Base-by-base conservation (phyloP, 2,797 vertebrate species). In the Micropoecilia bifurca region DNA sequence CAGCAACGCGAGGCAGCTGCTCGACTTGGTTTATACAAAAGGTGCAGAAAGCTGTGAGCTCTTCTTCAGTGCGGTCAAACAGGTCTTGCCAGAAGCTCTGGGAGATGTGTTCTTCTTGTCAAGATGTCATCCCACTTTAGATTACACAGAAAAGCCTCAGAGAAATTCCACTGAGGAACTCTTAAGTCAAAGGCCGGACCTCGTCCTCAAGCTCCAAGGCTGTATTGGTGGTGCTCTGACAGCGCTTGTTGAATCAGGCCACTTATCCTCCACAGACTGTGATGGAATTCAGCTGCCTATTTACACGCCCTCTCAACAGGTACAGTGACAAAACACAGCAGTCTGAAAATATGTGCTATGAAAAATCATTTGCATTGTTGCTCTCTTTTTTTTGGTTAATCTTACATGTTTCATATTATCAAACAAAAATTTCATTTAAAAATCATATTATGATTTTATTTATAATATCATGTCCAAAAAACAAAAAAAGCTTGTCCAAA, bases 291-390 rank as follows among this genome's bases (percentile, higher is more conserved):
- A 86, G 59, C 76, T 97, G 48, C 95, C 96, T 2, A 84, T 97
- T 76, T 93, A 95, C 89, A 97, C 97, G 0, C 90, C 95, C 0
- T 93, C 96, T 36, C 97, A 97, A 85, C 95, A 96, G 96, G 97
- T 97, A 95, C 3, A 4, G 89, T 83, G 6, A 50, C 55, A 10
- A 25, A 68, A 68, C 18, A 13, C 16, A 63, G 1, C 16, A 36
- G 6, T 63, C 33, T 63, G 13, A 18, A 18, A 33, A 33, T 61
- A 30, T 61, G 28, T 63, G 14, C 30, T 18, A 9, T 63, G 30
- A 63, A 63, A 63, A 20, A 36, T 18, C 3, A 30, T 59, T 30
- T 59, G 30, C 33, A 33, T 18, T 59, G 28, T 57, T n/a, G 10
- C 12, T 59, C 13, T n/a, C 36, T 50, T 50, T 50, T 50, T 63